Evolutionary conservation across 2,888 invertebrate genomes (phyloP).

Genomic region (Pyrrhosoma nymphula): DNA sequence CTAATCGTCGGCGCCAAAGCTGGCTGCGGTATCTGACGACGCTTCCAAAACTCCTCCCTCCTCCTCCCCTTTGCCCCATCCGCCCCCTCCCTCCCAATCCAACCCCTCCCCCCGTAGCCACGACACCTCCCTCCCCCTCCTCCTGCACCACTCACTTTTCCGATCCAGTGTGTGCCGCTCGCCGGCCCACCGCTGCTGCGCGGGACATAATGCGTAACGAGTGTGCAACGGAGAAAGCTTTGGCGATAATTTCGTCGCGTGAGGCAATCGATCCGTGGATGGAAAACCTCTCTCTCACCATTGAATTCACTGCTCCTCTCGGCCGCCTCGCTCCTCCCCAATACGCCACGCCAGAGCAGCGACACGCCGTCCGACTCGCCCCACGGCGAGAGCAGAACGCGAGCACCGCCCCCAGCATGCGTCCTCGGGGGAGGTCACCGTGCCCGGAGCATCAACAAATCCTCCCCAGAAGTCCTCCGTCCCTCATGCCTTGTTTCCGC

Average conservation of each 20-base stretch:
- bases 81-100: no score
- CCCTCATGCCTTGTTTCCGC: not conserved
- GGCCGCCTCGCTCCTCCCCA: not conserved
- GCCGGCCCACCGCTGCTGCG: conserved; percentile 18
- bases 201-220: conserved; percentile 18
- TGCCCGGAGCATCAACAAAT: not conserved
- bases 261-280: conserved; percentile 18
- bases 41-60: not conserved
- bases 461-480: not conserved
- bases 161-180: no score
- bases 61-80: not conserved
- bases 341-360: not conserved
- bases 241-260: conserved; percentile 18
- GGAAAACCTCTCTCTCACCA: not conserved
- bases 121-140: not conserved
- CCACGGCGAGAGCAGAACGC: not conserved
- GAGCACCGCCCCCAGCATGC: no score
- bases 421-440: not conserved
- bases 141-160: not conserved
- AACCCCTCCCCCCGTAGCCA: no score
- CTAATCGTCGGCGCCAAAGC: not conserved
- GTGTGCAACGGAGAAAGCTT: conserved; percentile 11
- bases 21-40: conserved; percentile 10
- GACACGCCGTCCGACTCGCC: not conserved
- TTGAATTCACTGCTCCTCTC: not conserved